phyloP scores from a whole-genome alignment of 2,797 vertebrate species.

The Simalia tracyae region DNA sequence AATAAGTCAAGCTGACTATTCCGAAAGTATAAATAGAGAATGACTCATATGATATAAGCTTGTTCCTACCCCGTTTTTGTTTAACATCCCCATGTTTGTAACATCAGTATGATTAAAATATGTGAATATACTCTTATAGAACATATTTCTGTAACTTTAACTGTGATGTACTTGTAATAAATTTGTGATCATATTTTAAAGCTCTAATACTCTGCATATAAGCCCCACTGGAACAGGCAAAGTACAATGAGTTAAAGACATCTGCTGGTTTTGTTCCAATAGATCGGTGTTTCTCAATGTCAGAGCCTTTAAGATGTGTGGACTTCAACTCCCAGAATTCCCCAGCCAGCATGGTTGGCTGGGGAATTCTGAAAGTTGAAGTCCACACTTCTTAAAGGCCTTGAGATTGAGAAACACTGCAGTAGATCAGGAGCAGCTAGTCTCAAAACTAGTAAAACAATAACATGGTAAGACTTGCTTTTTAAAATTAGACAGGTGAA shows the following conservation, averaged over 20 bases:
- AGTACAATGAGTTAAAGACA: no score
- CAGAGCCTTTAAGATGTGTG: no score
- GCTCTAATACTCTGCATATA: background rate
- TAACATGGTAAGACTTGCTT: no score
- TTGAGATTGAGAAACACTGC: background rate
- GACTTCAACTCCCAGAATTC: no score
- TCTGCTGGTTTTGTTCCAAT: no score
- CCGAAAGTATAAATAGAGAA: background rate
- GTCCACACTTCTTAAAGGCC: background rate
- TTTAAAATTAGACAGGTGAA: background rate
- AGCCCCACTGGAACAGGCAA: no score
- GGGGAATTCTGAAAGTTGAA: background rate
- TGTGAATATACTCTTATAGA: background rate
- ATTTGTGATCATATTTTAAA: background rate
- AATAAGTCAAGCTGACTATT: background rate
- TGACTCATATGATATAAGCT: background rate
- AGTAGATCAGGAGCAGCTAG: background rate
- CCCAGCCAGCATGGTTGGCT: background rate
- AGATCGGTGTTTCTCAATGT: no score
- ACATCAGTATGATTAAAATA: background rate
- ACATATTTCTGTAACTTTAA: background rate
- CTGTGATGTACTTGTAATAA: background rate
- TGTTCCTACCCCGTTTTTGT: background rate
- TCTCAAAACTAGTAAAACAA: background rate
- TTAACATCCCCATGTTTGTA: background rate